Evolutionary conservation across 2,888 invertebrate genomes (phyloP).

Genomic region (Tipula vernalis): DNA sequence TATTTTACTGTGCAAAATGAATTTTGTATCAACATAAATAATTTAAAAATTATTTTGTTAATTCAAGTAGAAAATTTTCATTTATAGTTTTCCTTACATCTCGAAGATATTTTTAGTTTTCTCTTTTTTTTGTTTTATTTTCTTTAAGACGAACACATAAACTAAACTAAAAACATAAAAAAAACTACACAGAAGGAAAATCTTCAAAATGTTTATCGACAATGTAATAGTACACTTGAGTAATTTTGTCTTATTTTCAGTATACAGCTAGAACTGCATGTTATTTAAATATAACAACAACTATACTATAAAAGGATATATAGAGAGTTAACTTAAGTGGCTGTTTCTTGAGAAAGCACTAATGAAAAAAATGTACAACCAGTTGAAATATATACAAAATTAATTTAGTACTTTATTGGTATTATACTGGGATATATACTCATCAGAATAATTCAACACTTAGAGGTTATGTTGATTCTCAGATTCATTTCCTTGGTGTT

Average conservation of each 20-base stretch:
- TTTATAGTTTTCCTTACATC: background rate
- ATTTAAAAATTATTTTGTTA: background rate
- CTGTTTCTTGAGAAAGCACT: background rate
- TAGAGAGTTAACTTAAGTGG: background rate
- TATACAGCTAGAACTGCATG: background rate
- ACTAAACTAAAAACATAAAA: background rate
- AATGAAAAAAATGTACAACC: background rate
- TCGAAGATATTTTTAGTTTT: background rate
- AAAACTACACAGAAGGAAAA: background rate
- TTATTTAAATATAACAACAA: background rate
- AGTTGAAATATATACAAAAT: background rate
- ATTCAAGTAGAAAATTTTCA: background rate
- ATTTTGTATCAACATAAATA: background rate
- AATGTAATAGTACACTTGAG: background rate
- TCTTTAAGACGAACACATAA: background rate
- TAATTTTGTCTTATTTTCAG: background rate
- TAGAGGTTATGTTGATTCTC: background rate
- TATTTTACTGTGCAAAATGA: background rate
- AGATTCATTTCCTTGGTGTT: too few relatives aligned
- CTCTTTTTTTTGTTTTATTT: background rate
- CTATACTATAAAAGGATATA: background rate
- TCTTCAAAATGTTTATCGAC: background rate
- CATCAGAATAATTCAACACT: background rate
- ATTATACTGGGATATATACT: background rate
- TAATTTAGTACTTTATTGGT: background rate